phyloP scores from a whole-genome alignment of 2,113 vertebrate genomes.

The Macquaria ambigua region DNA sequence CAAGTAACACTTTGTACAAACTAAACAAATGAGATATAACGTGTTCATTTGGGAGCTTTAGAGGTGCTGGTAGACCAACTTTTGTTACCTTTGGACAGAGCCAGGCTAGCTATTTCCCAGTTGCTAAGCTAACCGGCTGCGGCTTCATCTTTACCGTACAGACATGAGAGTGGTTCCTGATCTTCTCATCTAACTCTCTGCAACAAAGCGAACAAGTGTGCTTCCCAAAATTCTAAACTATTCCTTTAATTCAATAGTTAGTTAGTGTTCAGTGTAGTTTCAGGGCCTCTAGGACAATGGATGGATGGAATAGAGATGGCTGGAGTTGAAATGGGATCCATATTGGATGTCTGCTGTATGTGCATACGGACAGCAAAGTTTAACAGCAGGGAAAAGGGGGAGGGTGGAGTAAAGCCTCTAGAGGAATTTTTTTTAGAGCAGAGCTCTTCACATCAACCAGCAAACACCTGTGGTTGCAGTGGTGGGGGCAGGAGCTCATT shows the following conservation, averaged over 20 bases:
- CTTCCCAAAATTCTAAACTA: neutral
- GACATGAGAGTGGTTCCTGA: neutral
- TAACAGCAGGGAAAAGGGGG: constrained; percentile 15
- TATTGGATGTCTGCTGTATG: constrained; percentile 18
- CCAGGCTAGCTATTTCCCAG: neutral
- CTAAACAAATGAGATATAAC: neutral
- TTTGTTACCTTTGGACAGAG: neutral
- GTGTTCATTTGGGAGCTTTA: neutral
- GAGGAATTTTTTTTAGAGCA: neutral
- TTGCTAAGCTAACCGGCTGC: neutral
- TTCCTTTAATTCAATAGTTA: neutral
- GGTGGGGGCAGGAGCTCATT: constrained; percentile 95
- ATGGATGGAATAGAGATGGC: constrained; percentile 22
- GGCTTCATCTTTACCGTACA: neutral
- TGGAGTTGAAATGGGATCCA: constrained; percentile 16
- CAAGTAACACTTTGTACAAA: neutral
- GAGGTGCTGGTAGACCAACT: no score
- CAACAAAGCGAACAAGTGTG: neutral
- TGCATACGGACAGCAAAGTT: constrained; percentile 30
- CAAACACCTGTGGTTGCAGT: constrained; percentile 93
- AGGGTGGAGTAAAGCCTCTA: constrained; percentile 31
- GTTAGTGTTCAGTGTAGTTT: neutral
- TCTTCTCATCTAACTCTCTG: neutral
- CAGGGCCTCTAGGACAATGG: constrained; percentile 13
- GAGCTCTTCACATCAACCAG: constrained; percentile 81